These are phyloP conservation scores for Otolemur crassicaudatus DNA, from an alignment of 2,797 vertebrate genomes.

Conservation along the genomic window DNA sequence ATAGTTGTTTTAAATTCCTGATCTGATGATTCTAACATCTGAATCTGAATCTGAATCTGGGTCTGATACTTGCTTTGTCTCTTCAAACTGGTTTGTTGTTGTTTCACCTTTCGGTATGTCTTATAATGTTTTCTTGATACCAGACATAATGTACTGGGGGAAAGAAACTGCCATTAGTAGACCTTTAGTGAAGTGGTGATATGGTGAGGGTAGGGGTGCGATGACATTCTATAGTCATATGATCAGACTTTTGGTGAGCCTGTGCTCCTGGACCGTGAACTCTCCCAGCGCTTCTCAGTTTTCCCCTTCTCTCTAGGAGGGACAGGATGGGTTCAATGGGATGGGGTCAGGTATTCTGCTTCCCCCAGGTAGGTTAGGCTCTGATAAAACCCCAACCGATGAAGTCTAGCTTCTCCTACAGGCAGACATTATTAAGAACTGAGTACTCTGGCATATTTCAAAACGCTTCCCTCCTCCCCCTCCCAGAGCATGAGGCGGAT, in stretches of 20 bases:
- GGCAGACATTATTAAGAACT: not conserved
- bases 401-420: not conserved
- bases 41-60: not conserved
- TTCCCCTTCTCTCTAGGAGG: not conserved
- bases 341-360: not conserved
- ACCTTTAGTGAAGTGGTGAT: not conserved
- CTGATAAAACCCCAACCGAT: not conserved
- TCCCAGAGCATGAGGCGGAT: not conserved
- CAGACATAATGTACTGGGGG: not conserved
- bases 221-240: not conserved
- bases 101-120: not conserved
- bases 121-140: not conserved
- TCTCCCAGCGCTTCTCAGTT: not conserved
- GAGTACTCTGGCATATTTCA: not conserved
- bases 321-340: not conserved
- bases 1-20: not conserved
- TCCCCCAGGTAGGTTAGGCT: not conserved
- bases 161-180: not conserved
- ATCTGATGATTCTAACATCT: not conserved
- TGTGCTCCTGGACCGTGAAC: not conserved
- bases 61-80: not conserved
- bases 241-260: not conserved
- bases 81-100: not conserved
- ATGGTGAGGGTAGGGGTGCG: no score
- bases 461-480: not conserved